Percentiles rank a stretch among this genome's conserved stretches.
phyloP scores from a whole-genome alignment of 1,140 invertebrate species.

The Calliphora vicina region DNA sequence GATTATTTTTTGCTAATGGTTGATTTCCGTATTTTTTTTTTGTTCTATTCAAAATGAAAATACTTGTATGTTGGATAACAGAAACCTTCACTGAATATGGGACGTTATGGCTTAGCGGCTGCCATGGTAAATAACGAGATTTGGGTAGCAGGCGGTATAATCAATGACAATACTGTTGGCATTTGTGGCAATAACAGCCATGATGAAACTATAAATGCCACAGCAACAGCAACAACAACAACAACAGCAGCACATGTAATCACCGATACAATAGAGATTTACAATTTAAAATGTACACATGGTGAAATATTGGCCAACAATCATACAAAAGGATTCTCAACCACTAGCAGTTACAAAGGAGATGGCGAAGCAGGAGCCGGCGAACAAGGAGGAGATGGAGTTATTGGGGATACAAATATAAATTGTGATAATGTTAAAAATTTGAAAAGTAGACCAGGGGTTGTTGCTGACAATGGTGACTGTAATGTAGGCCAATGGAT shows the following conservation, averaged over 20 bases:
- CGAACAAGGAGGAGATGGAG: background rate
- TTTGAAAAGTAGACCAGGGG: background rate
- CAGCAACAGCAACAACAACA: slow-evolving; percentile 21
- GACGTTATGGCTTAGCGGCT: slow-evolving; percentile 40
- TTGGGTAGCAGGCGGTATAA: slow-evolving; percentile 40
- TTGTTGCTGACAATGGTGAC: background rate
- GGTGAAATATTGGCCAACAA: background rate
- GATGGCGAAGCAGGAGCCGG: slow-evolving; percentile 5
- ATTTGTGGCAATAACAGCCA: background rate
- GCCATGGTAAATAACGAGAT: slow-evolving; percentile 40
- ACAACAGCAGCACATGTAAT: slow-evolving; percentile 29
- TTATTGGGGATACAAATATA: background rate
- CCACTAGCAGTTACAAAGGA: background rate
- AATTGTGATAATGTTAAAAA: background rate
- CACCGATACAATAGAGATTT: slow-evolving; percentile 39
- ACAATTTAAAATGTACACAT: slow-evolving; percentile 32
- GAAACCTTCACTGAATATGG: slow-evolving; percentile 37
- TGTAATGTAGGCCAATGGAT: slow-evolving; percentile 28
- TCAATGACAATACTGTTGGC: slow-evolving; percentile 14
- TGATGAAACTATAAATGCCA: slow-evolving; percentile 18
- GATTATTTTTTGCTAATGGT: background rate
- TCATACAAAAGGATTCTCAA: background rate
- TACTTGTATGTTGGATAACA: background rate
- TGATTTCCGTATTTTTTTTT: too few relatives aligned
- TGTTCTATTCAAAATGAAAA: too few relatives aligned